Evolutionary conservation across 1,140 invertebrate species (phyloP).

Genomic region (Penaeus vannamei): DNA sequence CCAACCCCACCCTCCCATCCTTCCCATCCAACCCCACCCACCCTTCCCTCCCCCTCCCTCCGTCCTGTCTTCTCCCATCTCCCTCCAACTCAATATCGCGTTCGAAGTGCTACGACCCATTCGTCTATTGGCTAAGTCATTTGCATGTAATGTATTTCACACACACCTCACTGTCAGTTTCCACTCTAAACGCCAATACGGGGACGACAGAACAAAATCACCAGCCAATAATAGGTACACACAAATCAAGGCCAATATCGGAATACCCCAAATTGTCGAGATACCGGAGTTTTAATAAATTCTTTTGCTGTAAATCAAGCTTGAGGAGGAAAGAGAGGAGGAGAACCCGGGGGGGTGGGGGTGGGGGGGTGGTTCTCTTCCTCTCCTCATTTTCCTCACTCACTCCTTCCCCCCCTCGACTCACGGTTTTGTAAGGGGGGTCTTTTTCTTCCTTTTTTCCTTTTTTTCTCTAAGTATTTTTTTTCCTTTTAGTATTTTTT

Average conservation of each 20-base stretch:
- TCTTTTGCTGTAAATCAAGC: slow-evolving; percentile 54
- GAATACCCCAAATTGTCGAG: slow-evolving; percentile 57
- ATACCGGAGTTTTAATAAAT: slow-evolving; percentile 66
- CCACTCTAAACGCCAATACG: slow-evolving; percentile 69
- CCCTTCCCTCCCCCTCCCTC: background rate
- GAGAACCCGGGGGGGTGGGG: no score
- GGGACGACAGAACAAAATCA: slow-evolving; percentile 67
- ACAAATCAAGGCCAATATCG: slow-evolving; percentile 68
- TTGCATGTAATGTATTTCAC: slow-evolving; percentile 68
- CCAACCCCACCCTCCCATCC: no score
- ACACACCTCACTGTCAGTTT: slow-evolving; percentile 68
- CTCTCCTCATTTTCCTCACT: background rate
- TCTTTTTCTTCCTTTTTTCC: background rate
- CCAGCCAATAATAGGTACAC: slow-evolving; percentile 67
- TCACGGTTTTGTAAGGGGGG: background rate
- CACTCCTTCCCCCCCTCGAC: background rate
- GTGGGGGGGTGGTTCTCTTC: no score
- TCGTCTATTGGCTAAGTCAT: slow-evolving; percentile 68
- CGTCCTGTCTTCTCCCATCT: slow-evolving; percentile 31
- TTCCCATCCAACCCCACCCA: background rate
- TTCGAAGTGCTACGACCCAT: slow-evolving; percentile 56
- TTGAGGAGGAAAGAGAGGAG: background rate
- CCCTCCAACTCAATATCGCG: slow-evolving; percentile 56
- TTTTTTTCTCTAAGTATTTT: background rate
- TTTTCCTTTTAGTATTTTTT: background rate